Base-by-base conservation (phyloP, 2,113 vertebrate species). In the Diglossa brunneiventris region DNA sequence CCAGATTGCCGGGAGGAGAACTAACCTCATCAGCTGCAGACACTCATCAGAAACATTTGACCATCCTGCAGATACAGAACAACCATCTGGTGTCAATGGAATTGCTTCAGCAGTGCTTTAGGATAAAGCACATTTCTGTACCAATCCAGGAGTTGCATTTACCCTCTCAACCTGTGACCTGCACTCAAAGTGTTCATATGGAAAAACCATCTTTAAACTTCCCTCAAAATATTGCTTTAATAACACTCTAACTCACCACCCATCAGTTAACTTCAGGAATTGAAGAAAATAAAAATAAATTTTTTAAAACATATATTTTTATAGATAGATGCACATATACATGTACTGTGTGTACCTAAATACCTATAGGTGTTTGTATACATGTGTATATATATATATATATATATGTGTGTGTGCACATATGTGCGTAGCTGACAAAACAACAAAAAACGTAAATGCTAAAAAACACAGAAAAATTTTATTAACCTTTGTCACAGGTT, bases 401-500 rank as follows among this genome's bases (percentile, higher is more conserved):
- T 20, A 24, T 49, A 19, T 22, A 2, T 27, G 2, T 55, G 20
- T 9, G 13, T 23, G 6, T 7, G 15, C 19, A 5, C 10, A 70
- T 7, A 5, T 6, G 11, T 24, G 7, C 13, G 70, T 5, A 35
- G 33, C 15, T 49, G 35, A 55, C 26, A 67, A 75, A 91, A 46
- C 2, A 63, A 28, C 0, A 24, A 53, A 83, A 73, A 42, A n/a
- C 0, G 1, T 41, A 33, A 58, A 41, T n/a, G 33, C 6, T 72
- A 7, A 35, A 56, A 81, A 78, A 11, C 4, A 33, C 0, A 9
- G 9, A 15, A 17, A 66, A 77, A 62, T 0, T 39, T 24, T 7
- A 44, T 22, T 55, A 55, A 49, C 10, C 4, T 68, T 83, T 62
- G 3, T 19, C 19, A 15, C 18, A 72, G 13, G 18, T 28, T 35